phyloP scores from a whole-genome alignment of 2,888 invertebrate genomes.

The Phaedon cochleariae region DNA sequence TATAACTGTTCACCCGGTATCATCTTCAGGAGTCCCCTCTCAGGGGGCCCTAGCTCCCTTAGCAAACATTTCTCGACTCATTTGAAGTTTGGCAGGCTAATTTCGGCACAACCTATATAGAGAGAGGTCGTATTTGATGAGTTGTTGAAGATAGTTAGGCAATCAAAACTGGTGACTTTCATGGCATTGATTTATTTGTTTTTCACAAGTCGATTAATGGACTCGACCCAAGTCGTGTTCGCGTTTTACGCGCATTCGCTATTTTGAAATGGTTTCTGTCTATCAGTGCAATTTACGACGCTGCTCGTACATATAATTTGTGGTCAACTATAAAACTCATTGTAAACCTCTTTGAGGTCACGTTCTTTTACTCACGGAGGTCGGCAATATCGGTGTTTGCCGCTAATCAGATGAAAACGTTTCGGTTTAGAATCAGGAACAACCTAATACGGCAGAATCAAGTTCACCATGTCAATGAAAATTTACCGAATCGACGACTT shows the following conservation, averaged over 20 bases:
- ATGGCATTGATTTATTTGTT: neutral
- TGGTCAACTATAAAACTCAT: neutral
- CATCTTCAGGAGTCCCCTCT: no score
- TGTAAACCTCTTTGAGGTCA: neutral
- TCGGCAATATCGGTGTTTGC: neutral
- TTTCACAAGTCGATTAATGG: neutral
- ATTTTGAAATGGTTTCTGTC: neutral
- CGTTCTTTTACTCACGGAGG: neutral
- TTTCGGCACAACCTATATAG: no score
- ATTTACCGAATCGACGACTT: no score
- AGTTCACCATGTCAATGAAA: neutral
- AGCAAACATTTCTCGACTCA: no score
- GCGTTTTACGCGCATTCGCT: neutral
- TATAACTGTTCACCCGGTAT: no score
- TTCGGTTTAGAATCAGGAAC: neutral
- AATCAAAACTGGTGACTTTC: no score
- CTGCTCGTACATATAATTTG: neutral
- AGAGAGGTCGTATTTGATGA: no score
- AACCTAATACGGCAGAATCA: neutral
- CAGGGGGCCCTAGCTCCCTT: no score
- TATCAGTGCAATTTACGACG: neutral
- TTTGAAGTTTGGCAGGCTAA: no score
- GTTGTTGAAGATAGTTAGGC: no score
- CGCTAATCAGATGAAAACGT: neutral
- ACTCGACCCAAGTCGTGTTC: neutral